Percentiles rank a stretch among this genome's conserved stretches.
These are phyloP conservation scores for Lordiphosa stackelbergi DNA, from an alignment of 1,140 invertebrate genomes.

Conservation along the genomic window DNA sequence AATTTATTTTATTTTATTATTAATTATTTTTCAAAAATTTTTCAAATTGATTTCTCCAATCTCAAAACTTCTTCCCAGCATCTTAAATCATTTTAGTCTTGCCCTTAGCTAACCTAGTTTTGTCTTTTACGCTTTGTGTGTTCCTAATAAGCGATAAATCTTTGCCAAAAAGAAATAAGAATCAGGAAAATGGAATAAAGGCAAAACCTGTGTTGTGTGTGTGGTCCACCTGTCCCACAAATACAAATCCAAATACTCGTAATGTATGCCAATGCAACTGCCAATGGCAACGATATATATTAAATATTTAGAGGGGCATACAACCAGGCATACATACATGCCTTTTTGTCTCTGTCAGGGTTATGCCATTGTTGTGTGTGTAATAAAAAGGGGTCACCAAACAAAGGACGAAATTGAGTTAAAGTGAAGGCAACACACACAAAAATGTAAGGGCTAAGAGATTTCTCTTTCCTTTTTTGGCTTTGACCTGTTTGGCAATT, in stretches of 20 bases:
- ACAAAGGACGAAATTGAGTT: constrained; percentile 57
- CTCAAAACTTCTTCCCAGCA: too few relatives aligned
- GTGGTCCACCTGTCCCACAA: constrained; percentile 11
- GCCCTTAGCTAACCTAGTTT: constrained; percentile 26
- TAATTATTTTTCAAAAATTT: too few relatives aligned
- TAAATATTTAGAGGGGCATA: constrained; percentile 56
- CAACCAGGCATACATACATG: constrained; percentile 15
- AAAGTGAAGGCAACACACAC: constrained; percentile 19
- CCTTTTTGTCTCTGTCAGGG: constrained; percentile 25
- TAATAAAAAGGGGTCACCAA: constrained; percentile 53
- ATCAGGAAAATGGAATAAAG: constrained; percentile 31
- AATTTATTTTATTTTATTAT: too few relatives aligned
- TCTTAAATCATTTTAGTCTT: constrained; percentile 24
- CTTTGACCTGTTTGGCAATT: constrained; percentile 62
- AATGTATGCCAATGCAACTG: constrained; percentile 32
- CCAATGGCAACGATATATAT: constrained; percentile 57
- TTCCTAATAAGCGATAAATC: constrained; percentile 64
- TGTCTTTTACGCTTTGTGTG: constrained; percentile 21
- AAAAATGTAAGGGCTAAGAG: constrained; percentile 2
- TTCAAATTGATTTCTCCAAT: too few relatives aligned
- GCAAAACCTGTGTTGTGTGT: constrained; percentile 14
- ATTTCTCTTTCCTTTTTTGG: constrained; percentile 15
- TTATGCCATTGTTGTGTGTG: constrained; percentile 48
- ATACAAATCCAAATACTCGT: background rate
- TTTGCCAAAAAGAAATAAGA: constrained; percentile 17